Percentiles rank a stretch among this genome's conserved stretches.
Evolutionary conservation across 2,797 vertebrate genomes (phyloP).

Genomic region (Sciaenops ocellatus): DNA sequence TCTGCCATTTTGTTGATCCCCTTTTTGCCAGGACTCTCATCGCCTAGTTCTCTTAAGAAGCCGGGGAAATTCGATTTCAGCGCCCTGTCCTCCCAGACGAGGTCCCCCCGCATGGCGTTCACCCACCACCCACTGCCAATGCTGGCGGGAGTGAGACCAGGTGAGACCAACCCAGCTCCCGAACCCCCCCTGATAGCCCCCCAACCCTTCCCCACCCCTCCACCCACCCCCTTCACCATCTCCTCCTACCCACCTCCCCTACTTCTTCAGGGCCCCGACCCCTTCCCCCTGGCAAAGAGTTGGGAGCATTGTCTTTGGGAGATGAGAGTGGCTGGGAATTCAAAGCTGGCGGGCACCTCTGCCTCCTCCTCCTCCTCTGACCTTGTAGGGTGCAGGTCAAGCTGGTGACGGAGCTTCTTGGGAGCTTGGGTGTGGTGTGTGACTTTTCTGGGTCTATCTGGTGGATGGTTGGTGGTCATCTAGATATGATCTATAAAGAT

Average conservation of each 20-base stretch:
- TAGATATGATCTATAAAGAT: constrained; percentile 10
- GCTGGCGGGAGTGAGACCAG: constrained; percentile 96
- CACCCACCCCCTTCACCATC: constrained; percentile 62
- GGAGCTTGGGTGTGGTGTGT: constrained; percentile 62
- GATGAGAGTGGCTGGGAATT: constrained; percentile 56
- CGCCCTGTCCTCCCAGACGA: constrained; percentile 92
- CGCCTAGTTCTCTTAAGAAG: constrained; percentile 96
- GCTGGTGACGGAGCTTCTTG: constrained; percentile 60
- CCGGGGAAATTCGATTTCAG: constrained; percentile 97
- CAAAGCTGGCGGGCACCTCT: constrained; percentile 39
- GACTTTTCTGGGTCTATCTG: constrained; percentile 52
- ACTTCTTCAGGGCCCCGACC: constrained; percentile 60
- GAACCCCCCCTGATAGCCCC: constrained; percentile 63
- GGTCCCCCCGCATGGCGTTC: constrained; percentile 95
- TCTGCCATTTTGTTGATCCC: constrained; percentile 90
- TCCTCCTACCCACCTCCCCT: constrained; percentile 69
- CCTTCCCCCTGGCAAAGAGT: constrained; percentile 58
- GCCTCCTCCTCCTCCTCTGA: constrained; percentile 44
- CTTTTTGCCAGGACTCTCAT: constrained; percentile 92
- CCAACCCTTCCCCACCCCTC: constrained; percentile 32
- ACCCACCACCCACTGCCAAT: constrained; percentile 96
- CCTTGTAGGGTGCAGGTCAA: constrained; percentile 37
- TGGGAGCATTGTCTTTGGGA: constrained; percentile 67
- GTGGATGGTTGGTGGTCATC: constrained; percentile 30
- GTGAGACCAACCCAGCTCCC: constrained; percentile 86